Percentiles rank a stretch among this genome's conserved stretches.
Conservation (phyloP, 2,888 invertebrate species). For the Metopia argyrocephala region DNA sequence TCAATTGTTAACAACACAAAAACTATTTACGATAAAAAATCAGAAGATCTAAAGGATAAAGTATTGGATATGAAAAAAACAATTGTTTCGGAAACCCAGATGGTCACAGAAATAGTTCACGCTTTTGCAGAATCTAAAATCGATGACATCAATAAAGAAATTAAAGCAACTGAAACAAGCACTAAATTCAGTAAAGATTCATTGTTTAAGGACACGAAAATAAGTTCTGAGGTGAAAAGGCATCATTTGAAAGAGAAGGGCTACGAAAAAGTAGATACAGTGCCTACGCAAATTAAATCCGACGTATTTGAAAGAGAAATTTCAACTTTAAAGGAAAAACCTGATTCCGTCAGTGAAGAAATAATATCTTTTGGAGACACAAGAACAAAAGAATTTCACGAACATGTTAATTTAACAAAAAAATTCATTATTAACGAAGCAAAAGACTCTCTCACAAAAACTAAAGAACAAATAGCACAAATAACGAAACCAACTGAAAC, state of each 20-base stretch:
- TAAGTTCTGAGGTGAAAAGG: background rate
- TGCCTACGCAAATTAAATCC: background rate
- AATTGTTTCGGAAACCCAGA: slow-evolving; percentile 23
- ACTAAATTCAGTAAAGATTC: background rate
- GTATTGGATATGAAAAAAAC: slow-evolving; percentile 12
- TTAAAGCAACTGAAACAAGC: background rate
- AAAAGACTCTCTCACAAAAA: background rate
- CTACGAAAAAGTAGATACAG: background rate
- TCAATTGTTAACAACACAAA: background rate
- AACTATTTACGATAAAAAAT: background rate
- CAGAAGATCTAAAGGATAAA: background rate
- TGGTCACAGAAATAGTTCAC: slow-evolving; percentile 32
- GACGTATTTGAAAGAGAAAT: background rate
- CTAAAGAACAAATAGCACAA: background rate
- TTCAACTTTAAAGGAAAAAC: background rate
- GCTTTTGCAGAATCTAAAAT: slow-evolving; percentile 8
- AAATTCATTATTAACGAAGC: background rate
- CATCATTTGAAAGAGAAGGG: background rate
- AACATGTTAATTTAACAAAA: background rate
- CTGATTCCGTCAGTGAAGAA: background rate
- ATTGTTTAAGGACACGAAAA: background rate
- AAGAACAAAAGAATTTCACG: background rate
- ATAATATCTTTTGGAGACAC: background rate
- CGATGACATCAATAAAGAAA: background rate
- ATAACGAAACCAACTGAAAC: too few relatives aligned